Conservation (phyloP, 2,888 invertebrate genomes). For the Geophilus truncorum region DNA sequence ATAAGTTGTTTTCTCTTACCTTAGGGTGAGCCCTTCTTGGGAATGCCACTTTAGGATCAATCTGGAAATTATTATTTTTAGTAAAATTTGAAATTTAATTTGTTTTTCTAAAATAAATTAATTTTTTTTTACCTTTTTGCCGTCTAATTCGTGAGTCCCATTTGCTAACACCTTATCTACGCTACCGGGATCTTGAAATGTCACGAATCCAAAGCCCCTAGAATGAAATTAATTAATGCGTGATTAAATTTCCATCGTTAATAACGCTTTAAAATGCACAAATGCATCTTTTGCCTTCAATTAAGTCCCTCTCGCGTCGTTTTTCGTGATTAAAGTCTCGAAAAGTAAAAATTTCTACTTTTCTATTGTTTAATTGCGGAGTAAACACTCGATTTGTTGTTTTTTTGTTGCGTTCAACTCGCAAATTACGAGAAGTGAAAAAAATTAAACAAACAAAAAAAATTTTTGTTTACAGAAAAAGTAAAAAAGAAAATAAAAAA, state of each 20-base stretch:
- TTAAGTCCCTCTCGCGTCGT: too few relatives aligned
- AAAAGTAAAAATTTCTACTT: too few relatives aligned
- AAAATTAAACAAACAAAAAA: not conserved
- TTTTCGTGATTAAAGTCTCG: too few relatives aligned
- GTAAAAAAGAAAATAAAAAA: not conserved
- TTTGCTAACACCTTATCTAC: conserved; percentile 99
- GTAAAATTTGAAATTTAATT: conserved; percentile 45
- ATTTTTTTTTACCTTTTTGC: conserved; percentile 77
- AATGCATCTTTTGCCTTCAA: too few relatives aligned
- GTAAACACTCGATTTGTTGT: too few relatives aligned
- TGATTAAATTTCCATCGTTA: too few relatives aligned
- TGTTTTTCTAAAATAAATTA: not conserved
- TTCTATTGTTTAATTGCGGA: too few relatives aligned
- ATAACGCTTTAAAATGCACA: too few relatives aligned
- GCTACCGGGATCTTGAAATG: conserved; percentile 95
- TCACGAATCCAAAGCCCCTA: conserved; percentile 99
- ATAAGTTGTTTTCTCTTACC: conserved; percentile 59
- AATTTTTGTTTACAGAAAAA: not conserved
- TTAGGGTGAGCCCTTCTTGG: conserved; percentile 98
- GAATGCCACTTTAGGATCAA: conserved; percentile 99
- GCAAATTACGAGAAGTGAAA: not conserved
- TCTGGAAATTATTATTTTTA: too few relatives aligned
- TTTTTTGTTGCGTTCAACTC: not conserved
- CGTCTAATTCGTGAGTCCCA: conserved; percentile 98
- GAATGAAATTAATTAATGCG: not conserved